Conservation (phyloP, 2,113 vertebrate species). For the Aplodontia rufa region DNA sequence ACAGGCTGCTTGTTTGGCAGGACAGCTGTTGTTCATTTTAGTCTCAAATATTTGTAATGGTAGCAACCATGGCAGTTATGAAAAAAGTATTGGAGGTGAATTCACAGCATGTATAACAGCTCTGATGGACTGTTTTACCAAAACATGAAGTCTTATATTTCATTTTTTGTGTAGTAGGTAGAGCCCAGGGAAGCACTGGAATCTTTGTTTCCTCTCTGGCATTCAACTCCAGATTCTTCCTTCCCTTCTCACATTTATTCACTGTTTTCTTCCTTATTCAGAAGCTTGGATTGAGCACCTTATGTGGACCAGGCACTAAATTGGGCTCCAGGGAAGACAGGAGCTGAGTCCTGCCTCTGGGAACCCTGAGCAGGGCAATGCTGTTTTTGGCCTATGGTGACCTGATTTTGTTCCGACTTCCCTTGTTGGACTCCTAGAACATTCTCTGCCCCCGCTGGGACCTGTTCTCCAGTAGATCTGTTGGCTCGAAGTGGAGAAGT, state of each 20-base stretch:
- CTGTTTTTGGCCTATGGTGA: background rate
- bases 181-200: background rate
- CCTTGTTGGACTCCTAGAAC: background rate
- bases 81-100: slow-evolving; percentile 39
- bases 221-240: background rate
- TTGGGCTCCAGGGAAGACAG: background rate
- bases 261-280: background rate
- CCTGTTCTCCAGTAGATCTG: background rate
- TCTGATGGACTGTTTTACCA: background rate
- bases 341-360: rapidly evolving
- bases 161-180: background rate
- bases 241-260: background rate
- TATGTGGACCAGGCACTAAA: rapidly evolving
- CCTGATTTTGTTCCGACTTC: background rate
- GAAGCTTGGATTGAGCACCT: background rate
- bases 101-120: slow-evolving; percentile 12
- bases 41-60: slow-evolving; percentile 42
- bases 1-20: background rate
- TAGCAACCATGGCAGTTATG: background rate
- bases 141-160: background rate
- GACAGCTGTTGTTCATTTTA: slow-evolving; percentile 36
- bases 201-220: background rate
- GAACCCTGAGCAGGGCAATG: background rate
- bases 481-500: background rate
- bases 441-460: background rate